Evolutionary conservation across 2,113 vertebrate species (phyloP), one percentile per base, ranked within the genome.

Genomic region (Cottus gobio): DNA sequence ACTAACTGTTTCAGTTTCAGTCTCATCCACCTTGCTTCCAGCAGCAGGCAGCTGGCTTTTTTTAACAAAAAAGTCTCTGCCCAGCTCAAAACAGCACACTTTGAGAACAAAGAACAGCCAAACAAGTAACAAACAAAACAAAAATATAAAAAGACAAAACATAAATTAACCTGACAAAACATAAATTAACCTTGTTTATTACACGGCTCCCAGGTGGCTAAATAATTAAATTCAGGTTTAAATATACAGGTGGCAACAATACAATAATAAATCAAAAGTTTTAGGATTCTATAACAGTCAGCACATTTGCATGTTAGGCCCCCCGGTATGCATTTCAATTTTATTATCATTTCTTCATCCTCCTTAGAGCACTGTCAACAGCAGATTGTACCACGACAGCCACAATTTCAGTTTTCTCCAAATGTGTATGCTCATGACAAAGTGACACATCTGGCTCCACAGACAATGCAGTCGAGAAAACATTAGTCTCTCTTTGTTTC

Each of bases 401-500:
- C 5, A 7, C 10, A 22, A 31, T 63, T 30, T 52, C 9, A 68
- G 18, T 24, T 46, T 20, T 48, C 44, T 12, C 7, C 10, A 22
- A 34, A 44, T 26, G 42, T 56, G 16, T 66, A 9, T 60, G 18
- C 9, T 74, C 13, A 22, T 54, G 58, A 56, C 15, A 28, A 60
- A 50, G 34, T 68, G 63, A 61, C 44, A 34, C 70, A 66, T 73
- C 42, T 48, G 31, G 11, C 70, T 44, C 20, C 10, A 42, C 20
- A 22, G 44, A 26, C 18, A 13, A 34, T 56, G 28, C n/a, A 58
- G 12, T n/a, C 20, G 68, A 67, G 18, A 4, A 18, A 28, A 15
- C 56, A n/a, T n/a, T 2, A 3, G 3, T 42, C 13, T 68, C 34
- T 44, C 13, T 10, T 50, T 56, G 36, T 83, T 62, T 68, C 46